A percentile compares a stretch with the other conserved stretches of the same genome.
phyloP scores from a whole-genome alignment of 2,113 vertebrate species.

The Upupa epops region DNA sequence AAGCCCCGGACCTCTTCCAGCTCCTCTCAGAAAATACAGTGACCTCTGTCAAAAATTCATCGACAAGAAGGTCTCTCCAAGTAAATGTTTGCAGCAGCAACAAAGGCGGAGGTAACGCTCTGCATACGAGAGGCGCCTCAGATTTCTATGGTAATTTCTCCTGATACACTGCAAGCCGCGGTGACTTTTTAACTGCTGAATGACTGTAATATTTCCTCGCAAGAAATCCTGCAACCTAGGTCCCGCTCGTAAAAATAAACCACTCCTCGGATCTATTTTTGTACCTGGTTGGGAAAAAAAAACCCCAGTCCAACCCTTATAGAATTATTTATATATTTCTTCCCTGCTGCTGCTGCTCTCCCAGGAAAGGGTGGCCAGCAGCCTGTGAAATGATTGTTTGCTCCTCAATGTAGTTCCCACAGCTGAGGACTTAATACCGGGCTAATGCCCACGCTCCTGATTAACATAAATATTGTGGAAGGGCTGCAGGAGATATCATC shows the following conservation, averaged over 20 bases:
- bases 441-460: slow-evolving; percentile 38
- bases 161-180: slow-evolving; percentile 18
- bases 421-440: slow-evolving; percentile 65
- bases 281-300: not conserved
- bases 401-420: slow-evolving; percentile 38
- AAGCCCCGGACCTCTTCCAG: slow-evolving; percentile 55
- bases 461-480: slow-evolving; percentile 65
- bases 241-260: not conserved
- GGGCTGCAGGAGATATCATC: slow-evolving; percentile 53
- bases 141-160: slow-evolving; percentile 65
- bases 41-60: slow-evolving; percentile 68
- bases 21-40: slow-evolving; percentile 51
- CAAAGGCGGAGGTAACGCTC: slow-evolving; percentile 60
- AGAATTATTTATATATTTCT: not conserved
- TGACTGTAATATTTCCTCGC: not conserved
- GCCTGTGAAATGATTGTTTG: slow-evolving; percentile 54
- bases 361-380: slow-evolving; percentile 25
- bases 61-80: slow-evolving; percentile 58
- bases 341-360: not conserved
- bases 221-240: not conserved
- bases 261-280: not conserved
- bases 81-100: slow-evolving; percentile 60
- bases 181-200: slow-evolving; percentile 8
- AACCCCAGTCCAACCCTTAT: not conserved
- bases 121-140: slow-evolving; percentile 25